These are phyloP conservation scores for Nicator chloris DNA, from an alignment of 2,113 vertebrate species.

Conservation along the genomic window DNA sequence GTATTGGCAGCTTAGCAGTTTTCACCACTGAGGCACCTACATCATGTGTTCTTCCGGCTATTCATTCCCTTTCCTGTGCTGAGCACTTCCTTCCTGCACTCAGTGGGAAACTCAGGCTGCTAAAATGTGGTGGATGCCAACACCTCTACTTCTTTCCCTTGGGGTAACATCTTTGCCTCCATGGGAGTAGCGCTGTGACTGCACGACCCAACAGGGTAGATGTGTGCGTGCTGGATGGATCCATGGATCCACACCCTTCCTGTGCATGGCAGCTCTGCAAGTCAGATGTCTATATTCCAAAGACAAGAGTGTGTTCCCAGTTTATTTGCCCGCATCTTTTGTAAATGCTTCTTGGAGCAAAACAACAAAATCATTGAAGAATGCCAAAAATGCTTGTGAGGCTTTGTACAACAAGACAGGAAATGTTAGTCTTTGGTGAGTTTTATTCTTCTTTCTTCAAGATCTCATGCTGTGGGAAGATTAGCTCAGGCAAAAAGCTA, in stretches of 20 bases:
- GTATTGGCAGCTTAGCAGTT: neutral
- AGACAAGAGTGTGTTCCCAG: rapidly evolving
- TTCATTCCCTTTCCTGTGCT: neutral
- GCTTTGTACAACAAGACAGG: neutral
- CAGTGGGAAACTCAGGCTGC: neutral
- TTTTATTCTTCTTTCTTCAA: neutral
- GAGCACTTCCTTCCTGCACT: neutral
- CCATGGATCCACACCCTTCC: neutral
- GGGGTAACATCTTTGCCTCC: neutral
- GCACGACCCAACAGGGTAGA: neutral
- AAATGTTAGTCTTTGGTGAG: neutral
- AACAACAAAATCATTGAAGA: neutral
- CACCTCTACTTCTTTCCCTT: neutral
- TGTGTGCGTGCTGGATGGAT: rapidly evolving
- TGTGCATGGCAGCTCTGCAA: neutral
- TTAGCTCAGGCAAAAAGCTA: neutral
- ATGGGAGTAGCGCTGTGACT: neutral
- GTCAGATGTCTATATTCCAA: neutral
- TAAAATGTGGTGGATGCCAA: neutral
- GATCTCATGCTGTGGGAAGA: neutral
- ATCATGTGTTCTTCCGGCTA: rapidly evolving
- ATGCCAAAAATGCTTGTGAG: neutral
- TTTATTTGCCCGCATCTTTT: neutral
- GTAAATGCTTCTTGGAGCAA: neutral
- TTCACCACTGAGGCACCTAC: neutral